Conservation (phyloP, 1,140 invertebrate genomes). For the Hyphantria cunea region DNA sequence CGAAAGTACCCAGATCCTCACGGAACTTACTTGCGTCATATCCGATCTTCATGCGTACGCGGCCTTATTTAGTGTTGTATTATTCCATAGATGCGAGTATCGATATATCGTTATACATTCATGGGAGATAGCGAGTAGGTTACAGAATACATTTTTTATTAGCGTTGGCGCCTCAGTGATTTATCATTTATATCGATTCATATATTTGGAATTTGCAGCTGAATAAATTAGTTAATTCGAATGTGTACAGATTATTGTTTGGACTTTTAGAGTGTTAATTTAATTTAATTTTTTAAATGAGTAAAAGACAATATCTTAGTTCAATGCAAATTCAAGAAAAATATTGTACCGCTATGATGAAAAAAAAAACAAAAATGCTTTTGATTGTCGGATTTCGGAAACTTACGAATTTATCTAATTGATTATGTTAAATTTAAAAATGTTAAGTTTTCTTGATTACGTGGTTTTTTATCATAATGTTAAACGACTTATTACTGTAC, state of each 20-base stretch:
- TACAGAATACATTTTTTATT: constrained; percentile 12
- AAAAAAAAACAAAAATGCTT: too few species aligned
- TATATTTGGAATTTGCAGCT: constrained; percentile 4
- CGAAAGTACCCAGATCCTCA: constrained; percentile 51
- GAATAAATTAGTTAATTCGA: not conserved
- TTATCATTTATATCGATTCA: constrained; percentile 3
- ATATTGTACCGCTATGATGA: not conserved
- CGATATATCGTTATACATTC: constrained; percentile 22
- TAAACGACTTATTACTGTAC: too few species aligned
- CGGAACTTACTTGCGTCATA: constrained; percentile 62
- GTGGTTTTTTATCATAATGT: too few species aligned
- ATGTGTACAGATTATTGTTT: not conserved
- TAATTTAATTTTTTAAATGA: too few species aligned
- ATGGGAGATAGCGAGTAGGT: constrained; percentile 5
- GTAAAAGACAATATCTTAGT: too few species aligned
- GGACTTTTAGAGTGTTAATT: not conserved
- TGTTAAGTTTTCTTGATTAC: too few species aligned
- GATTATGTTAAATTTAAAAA: too few species aligned
- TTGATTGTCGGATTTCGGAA: too few species aligned
- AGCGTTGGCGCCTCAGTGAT: constrained; percentile 14
- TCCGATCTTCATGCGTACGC: constrained; percentile 41
- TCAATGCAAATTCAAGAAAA: not conserved
- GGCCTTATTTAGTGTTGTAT: constrained; percentile 33
- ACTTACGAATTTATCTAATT: too few species aligned
- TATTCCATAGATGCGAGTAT: constrained; percentile 27